Evolutionary conservation across 2,113 vertebrate genomes (phyloP).

Genomic region (Petaurus breviceps): DNA sequence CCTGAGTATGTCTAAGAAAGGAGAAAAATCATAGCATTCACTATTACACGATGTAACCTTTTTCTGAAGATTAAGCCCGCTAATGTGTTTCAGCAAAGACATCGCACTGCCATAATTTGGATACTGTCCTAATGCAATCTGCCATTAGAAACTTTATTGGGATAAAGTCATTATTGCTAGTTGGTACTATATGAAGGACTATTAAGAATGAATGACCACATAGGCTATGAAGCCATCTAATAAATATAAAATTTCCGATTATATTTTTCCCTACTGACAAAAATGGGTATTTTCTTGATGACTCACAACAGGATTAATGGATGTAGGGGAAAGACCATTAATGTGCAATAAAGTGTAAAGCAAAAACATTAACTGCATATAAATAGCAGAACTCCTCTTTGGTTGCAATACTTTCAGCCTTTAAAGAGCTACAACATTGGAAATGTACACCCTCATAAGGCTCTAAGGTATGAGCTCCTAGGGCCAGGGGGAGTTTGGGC

Average conservation of each 20-base stretch:
- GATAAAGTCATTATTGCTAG: slow-evolving; percentile 74
- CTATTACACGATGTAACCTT: slow-evolving; percentile 6
- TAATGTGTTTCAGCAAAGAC: slow-evolving; percentile 71
- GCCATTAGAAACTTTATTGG: slow-evolving; percentile 77
- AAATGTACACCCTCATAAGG: slow-evolving; percentile 44
- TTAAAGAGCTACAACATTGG: slow-evolving; percentile 37
- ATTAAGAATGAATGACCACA: slow-evolving; percentile 76
- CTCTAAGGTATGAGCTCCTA: slow-evolving; percentile 40
- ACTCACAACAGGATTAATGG: slow-evolving; percentile 73
- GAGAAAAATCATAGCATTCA: neutral
- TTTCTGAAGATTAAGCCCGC: slow-evolving; percentile 67
- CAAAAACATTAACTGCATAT: slow-evolving; percentile 74
- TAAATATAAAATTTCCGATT: slow-evolving; percentile 74
- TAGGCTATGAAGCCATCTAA: slow-evolving; percentile 69
- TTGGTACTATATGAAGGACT: slow-evolving; percentile 57
- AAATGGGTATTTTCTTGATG: slow-evolving; percentile 69
- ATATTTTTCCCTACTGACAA: slow-evolving; percentile 68
- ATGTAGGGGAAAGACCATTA: slow-evolving; percentile 54
- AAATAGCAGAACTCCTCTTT: slow-evolving; percentile 71
- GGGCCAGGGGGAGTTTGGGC: neutral
- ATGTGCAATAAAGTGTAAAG: slow-evolving; percentile 74
- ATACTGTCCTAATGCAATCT: slow-evolving; percentile 68
- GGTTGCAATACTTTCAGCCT: slow-evolving; percentile 64
- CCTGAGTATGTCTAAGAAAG: neutral
- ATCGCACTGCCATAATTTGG: slow-evolving; percentile 71